Evolutionary conservation across 2,888 invertebrate species (phyloP), one percentile per base, ranked within the genome.

Genomic region (Steromphala cineraria): DNA sequence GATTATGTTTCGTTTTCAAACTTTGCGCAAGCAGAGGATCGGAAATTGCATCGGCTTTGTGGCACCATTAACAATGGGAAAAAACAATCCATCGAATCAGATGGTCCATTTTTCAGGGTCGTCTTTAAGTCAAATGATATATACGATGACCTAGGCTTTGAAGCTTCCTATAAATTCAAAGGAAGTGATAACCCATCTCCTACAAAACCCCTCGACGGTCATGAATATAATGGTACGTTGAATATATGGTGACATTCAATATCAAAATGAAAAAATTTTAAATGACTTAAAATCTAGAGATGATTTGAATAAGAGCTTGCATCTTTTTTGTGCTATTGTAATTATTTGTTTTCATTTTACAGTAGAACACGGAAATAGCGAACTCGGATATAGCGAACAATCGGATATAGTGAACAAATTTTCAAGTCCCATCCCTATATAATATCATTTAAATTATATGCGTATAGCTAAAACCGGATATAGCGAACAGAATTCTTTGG

Each of bases 1-100:
- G 99, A 99, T 94, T 98, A 96, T 94, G 97, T 99, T 78, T 97
- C 98, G 93, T 98, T 99, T 94, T 98, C 98, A 74, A 99, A 99
- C 94, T 98, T 96, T 93, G 87, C 87, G 19, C 81, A 87, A 95
- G 96, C 97, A 84, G 95, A 96, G 87, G 99, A 99, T 94, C 95
- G 97, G 91, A 97, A 98, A 93, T 97, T 96, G 94, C 95, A 96
- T 75, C 95, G 97, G 90, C 96, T 97, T 93, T 99, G 99, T 93
- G 98, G 98, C 8, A 83, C 80, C 77, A 83, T 83, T 46, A 62
- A 79, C 21, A 82, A 84, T 28, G 96, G 96, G 89, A 87, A 88
- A 56, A 85, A 87, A 31, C 90, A 90, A 24, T 81, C 86, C 24
- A 90, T 94, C 79, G 90, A 96, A 89, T 98, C 98, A 5, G 98